Evolutionary conservation across 2,888 invertebrate species (phyloP).

Genomic region (Drymonia ruficornis): DNA sequence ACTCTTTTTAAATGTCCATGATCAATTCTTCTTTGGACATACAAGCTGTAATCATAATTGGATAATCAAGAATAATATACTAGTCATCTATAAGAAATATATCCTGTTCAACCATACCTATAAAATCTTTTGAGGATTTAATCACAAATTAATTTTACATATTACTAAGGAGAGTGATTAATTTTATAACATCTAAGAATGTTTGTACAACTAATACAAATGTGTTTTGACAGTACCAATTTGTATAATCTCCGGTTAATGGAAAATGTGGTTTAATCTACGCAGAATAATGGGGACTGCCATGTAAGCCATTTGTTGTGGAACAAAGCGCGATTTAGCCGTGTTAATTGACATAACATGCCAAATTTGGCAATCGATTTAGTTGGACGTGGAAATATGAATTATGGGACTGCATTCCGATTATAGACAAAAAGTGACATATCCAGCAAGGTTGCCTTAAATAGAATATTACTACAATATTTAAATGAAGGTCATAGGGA

Average conservation of each 20-base stretch:
- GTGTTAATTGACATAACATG: conserved; percentile 30
- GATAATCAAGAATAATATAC: too few relatives aligned
- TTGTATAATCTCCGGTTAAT: conserved; percentile 16
- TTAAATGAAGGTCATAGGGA: not conserved
- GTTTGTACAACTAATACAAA: conserved; percentile 11
- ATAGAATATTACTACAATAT: not conserved
- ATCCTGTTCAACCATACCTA: not conserved
- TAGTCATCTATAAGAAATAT: too few relatives aligned
- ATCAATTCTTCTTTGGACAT: too few relatives aligned
- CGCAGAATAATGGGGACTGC: conserved; percentile 26
- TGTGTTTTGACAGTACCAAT: conserved; percentile 12
- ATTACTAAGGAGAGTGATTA: conserved; percentile 14
- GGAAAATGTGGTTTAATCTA: conserved; percentile 22
- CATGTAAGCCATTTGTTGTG: conserved; percentile 34
- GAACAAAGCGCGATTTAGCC: conserved; percentile 19
- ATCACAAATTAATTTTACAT: not conserved
- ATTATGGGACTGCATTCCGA: conserved; percentile 26
- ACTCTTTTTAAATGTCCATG: too few relatives aligned
- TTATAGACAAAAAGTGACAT: not conserved
- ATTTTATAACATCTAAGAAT: conserved; percentile 6
- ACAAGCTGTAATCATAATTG: too few relatives aligned
- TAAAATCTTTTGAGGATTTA: not conserved
- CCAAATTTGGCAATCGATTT: conserved; percentile 24
- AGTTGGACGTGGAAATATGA: conserved; percentile 23
- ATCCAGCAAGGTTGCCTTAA: not conserved